Evolutionary conservation across 2,113 vertebrate genomes (phyloP), one percentile per base, ranked within the genome.

Genomic region (Pollimyrus isidori): DNA sequence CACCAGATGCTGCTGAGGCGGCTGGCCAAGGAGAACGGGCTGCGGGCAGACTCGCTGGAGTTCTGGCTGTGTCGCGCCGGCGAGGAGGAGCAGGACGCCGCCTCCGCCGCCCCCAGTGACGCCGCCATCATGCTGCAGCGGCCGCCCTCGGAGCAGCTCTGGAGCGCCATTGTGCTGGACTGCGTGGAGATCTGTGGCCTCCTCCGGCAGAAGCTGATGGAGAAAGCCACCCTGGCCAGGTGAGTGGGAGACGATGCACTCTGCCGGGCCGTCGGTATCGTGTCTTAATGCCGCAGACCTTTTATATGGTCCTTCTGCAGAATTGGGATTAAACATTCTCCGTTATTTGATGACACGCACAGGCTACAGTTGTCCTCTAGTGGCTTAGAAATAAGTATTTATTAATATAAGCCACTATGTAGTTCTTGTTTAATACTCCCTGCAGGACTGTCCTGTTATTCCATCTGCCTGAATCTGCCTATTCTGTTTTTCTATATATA

Each of bases 151-250:
- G 98, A 99, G 94, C 98, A 97, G 91, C 80, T 98, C 90, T 99
- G 98, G 98, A 98, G 96, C 65, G 97, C 97, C 94, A 99, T 99
- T 89, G 95, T 99, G 89, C 93, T 99, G 93, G 98, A 99, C 95
- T 97, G 98, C 89, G 95, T 99, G 87, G 98, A 99, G 93, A 96
- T 96, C 0, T 98, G 98, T 52, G 98, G 98, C 26, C 97, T 99
- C 86, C 95, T 99, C 80, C 96, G 98, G 91, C 97, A 99, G 94
- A 98, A 98, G 89, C 94, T 99, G 91, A 97, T 99, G 97, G 98
- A 99, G 93, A 99, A 99, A 92, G 98, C 98, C 2, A 96, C 97
- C 1, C 95, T 99, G 93, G 98, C 98, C 91, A 97, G 98, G 98
- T 98, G 92, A 76, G 46, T 19, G 3, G 88, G 4, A 26, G 6